Evolutionary conservation across 1,140 invertebrate genomes (phyloP).

Genomic region (Diabrotica undecimpunctata): DNA sequence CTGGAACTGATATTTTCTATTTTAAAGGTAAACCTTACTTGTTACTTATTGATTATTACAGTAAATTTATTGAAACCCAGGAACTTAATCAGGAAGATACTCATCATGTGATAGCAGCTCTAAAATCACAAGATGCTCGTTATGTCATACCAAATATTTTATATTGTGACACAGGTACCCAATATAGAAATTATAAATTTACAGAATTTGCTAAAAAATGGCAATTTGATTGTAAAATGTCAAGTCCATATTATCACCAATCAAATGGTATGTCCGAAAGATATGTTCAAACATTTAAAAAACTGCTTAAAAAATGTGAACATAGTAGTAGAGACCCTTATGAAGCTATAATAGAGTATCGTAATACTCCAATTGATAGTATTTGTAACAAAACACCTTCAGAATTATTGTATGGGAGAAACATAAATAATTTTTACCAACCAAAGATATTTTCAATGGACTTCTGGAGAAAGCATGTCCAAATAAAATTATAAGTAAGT

Average conservation of each 20-base stretch:
- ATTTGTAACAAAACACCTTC: background rate
- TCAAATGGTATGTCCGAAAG: background rate
- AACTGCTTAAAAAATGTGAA: background rate
- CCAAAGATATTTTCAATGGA: no score
- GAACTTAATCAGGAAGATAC: background rate
- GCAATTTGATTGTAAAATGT: background rate
- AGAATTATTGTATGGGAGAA: background rate
- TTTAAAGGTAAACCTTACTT: background rate
- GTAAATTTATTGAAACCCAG: background rate
- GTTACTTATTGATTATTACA: background rate
- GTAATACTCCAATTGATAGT: background rate
- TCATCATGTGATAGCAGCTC: background rate
- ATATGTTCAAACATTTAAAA: background rate
- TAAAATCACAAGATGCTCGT: background rate
- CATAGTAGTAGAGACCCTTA: background rate
- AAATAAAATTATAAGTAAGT: no score
- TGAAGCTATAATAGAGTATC: background rate
- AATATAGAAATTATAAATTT: background rate
- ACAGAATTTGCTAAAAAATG: background rate
- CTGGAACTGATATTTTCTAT: background rate
- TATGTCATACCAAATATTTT: background rate
- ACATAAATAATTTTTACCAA: no score
- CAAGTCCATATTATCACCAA: conserved; percentile 13
- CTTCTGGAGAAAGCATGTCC: no score
- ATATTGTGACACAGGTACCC: background rate